These are phyloP conservation scores for Megalurothrips usitatus DNA, from an alignment of 2,888 invertebrate species.

Conservation along the genomic window DNA sequence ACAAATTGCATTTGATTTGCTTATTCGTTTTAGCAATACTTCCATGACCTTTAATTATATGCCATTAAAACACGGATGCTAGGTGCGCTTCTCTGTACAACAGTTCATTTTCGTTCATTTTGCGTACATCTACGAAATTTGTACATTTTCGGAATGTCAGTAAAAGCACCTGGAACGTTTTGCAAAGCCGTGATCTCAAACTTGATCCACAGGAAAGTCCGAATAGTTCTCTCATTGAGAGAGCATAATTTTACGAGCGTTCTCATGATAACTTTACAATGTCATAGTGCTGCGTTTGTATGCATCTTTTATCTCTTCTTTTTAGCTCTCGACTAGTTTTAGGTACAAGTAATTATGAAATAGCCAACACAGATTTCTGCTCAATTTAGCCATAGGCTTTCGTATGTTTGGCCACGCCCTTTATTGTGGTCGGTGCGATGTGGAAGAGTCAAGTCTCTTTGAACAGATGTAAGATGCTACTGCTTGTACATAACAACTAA, in stretches of 20 bases:
- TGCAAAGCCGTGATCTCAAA: not conserved
- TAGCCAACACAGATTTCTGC: slow-evolving; percentile 19
- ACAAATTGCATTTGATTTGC: not conserved
- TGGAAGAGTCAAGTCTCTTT: not conserved
- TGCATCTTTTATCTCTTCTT: slow-evolving; percentile 14
- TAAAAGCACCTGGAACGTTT: not conserved
- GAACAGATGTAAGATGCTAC: not conserved
- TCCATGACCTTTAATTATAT: slow-evolving; percentile 1
- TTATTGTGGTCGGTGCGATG: not conserved
- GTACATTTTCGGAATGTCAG: no score
- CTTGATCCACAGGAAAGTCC: not conserved
- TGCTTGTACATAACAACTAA: not conserved
- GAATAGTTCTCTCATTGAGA: not conserved
- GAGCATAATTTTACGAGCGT: not conserved
- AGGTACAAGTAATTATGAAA: slow-evolving; percentile 3
- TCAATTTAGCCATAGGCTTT: slow-evolving; percentile 26
- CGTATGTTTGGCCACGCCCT: not conserved
- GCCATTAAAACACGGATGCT: not conserved
- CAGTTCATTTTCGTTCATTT: not conserved
- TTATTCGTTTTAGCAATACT: slow-evolving; percentile 1
- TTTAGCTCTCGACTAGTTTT: slow-evolving; percentile 13
- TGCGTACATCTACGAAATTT: not conserved
- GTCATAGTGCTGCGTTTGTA: not conserved
- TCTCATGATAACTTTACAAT: not conserved
- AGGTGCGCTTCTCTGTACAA: not conserved